Evolutionary conservation across 2,113 vertebrate genomes (phyloP), one percentile per base, ranked within the genome.

Genomic region (Aldabrachelys gigantea): DNA sequence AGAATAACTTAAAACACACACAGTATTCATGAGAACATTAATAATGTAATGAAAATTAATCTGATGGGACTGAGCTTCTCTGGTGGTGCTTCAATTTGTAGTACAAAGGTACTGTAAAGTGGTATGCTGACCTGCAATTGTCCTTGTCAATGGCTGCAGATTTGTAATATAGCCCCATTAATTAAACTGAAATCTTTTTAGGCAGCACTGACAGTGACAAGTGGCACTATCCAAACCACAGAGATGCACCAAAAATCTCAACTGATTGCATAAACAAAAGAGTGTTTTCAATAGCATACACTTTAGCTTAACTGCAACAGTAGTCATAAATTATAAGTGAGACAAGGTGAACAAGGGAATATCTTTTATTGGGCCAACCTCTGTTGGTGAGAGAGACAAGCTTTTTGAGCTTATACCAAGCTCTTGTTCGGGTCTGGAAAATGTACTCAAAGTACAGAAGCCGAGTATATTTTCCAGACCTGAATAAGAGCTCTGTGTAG

Each of bases 161-260:
- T 92, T 87, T 24, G 3, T 50, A 93, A 90, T 22, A n/a, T 38
- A 81, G 16, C 53, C 57, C 93, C 84, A 35, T 21, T 93, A 65
- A 89, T 21, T 80, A 72, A 92, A 82, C 27, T 22, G 49, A 88
- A 79, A 29, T 25, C 38, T 62, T 83, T 84, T 90, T 47, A 62
- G 75, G 76, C 83, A 84, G 50, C 22, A 56, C 16, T 53, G 84
- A 62, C 88, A 93, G n/a, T 35, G n/a, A 96, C 75, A 13, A 84
- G 5, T 76, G 53, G 3, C 1, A 69, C 35, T 5, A 85, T 62
- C 27, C 72, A n/a, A 2, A 1, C 76, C 29, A 2, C 0, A 54
- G 41, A 92, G 91, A 91, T 87, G 78, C 29, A 21, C 3, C 52
- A 54, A 47, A 75, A 47, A 38, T 22, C 47, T 16, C 17, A 56